Percentiles rank a stretch among this genome's conserved stretches.
These are phyloP conservation scores for Isoperla grammatica DNA, from an alignment of 2,888 invertebrate species.

Conservation along the genomic window DNA sequence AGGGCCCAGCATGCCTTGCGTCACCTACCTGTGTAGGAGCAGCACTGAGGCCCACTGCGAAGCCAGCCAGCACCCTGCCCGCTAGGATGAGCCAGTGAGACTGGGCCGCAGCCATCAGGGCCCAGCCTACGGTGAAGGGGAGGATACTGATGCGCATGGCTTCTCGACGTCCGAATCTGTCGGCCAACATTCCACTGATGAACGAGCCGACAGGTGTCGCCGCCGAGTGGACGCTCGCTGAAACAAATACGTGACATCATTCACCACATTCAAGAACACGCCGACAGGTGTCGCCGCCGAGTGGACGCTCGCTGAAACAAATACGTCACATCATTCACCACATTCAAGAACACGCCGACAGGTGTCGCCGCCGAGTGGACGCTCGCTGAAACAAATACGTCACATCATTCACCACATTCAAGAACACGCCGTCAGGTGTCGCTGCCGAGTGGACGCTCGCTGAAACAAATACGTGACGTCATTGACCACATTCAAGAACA, in stretches of 20 bases:
- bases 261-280: too few species aligned
- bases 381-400: too few species aligned
- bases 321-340: too few species aligned
- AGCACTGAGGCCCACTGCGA: conserved; percentile 66
- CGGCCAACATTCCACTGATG: conserved; percentile 65
- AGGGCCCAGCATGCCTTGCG: conserved; percentile 23
- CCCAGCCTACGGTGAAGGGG: conserved; percentile 42
- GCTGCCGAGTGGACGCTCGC: too few species aligned
- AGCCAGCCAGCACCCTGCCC: conserved; percentile 64
- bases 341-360: too few species aligned
- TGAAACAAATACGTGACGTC: too few species aligned
- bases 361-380: too few species aligned
- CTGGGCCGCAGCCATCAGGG: conserved; percentile 20
- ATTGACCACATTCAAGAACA: too few species aligned
- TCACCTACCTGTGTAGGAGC: conserved; percentile 69
- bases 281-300: conserved; percentile 70
- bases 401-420: too few species aligned
- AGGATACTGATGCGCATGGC: conserved; percentile 59
- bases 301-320: conserved; percentile 63
- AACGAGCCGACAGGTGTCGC: conserved; percentile 70
- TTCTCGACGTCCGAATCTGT: conserved; percentile 60
- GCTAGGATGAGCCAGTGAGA: conserved; percentile 40
- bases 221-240: conserved; percentile 73
- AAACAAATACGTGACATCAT: conserved; percentile 25
- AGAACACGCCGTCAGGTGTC: too few species aligned